Evolutionary conservation across 2,113 vertebrate genomes (phyloP), one percentile per base, ranked within the genome.

Genomic region (Alligator sinensis): DNA sequence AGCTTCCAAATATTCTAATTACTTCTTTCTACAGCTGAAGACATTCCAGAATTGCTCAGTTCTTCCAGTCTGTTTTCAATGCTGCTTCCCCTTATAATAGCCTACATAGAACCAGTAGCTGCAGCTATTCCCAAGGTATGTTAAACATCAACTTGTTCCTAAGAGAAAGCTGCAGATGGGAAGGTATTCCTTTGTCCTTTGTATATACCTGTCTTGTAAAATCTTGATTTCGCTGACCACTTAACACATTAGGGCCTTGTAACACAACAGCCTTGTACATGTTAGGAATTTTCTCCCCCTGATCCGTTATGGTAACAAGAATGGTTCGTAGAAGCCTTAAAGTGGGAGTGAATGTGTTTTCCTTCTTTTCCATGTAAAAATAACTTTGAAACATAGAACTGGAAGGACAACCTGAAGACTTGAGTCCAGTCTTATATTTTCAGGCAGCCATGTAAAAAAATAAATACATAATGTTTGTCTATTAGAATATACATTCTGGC

Each of bases 31-130:
- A 83, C 96, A 99, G 99, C 98, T 96, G 99, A 99, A 95, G 99
- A 99, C 96, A 99, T 99, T 98, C 99, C 99, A 92, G 99, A 99
- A 96, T 97, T 99, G 72, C 98, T 99, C 88, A 99, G 99, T 94
- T 99, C 99, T 86, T 99, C 99, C 97, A 99, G 99, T 96, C 98
- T 99, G 16, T 99, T 99, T 97, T 99, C 99, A 88, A 99, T 99
- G 99, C 98, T 99, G 90, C 98, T 99, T 96, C 99, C 99, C 25
- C 99, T 99, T 76, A 99, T 99, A 93, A 98, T 99, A 97, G 99
- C 99, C 72, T 99, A 99, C 97, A 99, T 99, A 84, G 99, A 99
- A 96, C 99, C 99, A 74, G 99, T 99, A 70, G 99, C 99, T 82
- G 99, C 99, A 77, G 99, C 99, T 88, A 98, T 99, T 93, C 99